Evolutionary conservation across 2,113 vertebrate species (phyloP), one percentile per base, ranked within the genome.

Genomic region (Pangasianodon gigas): DNA sequence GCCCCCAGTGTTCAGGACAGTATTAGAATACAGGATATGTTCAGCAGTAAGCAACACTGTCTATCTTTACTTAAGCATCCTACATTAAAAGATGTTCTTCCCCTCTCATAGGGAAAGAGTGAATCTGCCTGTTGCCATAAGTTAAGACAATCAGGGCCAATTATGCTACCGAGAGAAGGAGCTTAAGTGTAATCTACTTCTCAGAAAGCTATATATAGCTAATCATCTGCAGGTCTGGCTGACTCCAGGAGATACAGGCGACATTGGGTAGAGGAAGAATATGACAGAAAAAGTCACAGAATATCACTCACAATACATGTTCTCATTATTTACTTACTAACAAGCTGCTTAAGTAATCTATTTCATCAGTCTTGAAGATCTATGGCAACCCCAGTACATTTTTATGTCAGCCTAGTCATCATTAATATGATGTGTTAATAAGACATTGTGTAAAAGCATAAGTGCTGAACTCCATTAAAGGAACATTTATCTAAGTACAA

Each of bases 201-300:
- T 89, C 67, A 60, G 87, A 83, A 24, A 37, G 87, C 89, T 93
- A 91, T 93, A 90, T 92, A 91, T 93, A 93, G 86, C 69, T 88
- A 80, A 88, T 89, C 13, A 1, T 86, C 86, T 90, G 75, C 75
- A 89, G 84, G 86, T 24, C 51, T 82, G 46, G 24, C 52, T 60
- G 67, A 85, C 83, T 88, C 51, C 44, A 62, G 56, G 32, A 65
- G 75, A 86, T 75, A 41, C 58, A 86, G 48, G 44, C 80, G n/a
- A 32, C n/a, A n/a, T 11, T n/a, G 19, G 37, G 48, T 32, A 26
- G 44, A 46, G 21, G 32, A 44, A 16, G 80, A 32, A 54, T 14
- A 88, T n/a, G 80, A 85, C 19, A 51, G n/a, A 75, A 56, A 74
- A 41, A 60, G 4, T 24, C 11, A 29, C 48, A 52, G 29, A 52